phyloP scores from a whole-genome alignment of 2,797 vertebrate genomes.

The Sebastes nivosus region DNA sequence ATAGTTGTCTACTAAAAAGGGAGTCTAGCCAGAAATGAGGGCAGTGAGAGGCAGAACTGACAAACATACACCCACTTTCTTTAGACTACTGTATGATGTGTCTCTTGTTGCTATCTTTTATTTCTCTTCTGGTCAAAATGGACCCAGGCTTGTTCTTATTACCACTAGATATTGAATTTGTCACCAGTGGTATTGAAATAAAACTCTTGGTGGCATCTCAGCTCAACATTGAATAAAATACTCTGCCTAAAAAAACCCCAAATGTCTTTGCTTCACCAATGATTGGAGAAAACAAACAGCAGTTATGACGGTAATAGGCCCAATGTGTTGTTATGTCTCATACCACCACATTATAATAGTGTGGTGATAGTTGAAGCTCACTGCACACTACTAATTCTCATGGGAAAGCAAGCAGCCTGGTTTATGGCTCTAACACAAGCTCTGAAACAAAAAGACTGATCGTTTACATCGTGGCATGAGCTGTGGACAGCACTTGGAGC shows the following conservation, averaged over 20 bases:
- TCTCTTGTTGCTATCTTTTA: not conserved
- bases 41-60: not conserved
- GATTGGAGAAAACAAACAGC: not conserved
- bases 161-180: not conserved
- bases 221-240: not conserved
- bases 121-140: not conserved
- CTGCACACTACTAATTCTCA: not conserved
- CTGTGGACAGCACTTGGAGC: slow-evolving; percentile 42
- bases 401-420: not conserved
- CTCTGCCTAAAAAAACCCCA: not conserved
- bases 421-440: not conserved
- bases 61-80: not conserved
- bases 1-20: slow-evolving; percentile 5
- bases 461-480: slow-evolving; percentile 8
- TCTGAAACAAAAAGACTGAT: not conserved
- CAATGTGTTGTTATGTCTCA: not conserved
- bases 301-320: not conserved
- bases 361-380: not conserved
- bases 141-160: not conserved
- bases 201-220: not conserved
- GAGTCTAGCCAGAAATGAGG: not conserved
- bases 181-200: not conserved
- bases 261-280: not conserved
- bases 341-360: not conserved
- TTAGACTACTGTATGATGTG: not conserved